These are phyloP conservation scores for Tokudaia muenninki DNA, from an alignment of 2,797 vertebrate species.

Conservation along the genomic window DNA sequence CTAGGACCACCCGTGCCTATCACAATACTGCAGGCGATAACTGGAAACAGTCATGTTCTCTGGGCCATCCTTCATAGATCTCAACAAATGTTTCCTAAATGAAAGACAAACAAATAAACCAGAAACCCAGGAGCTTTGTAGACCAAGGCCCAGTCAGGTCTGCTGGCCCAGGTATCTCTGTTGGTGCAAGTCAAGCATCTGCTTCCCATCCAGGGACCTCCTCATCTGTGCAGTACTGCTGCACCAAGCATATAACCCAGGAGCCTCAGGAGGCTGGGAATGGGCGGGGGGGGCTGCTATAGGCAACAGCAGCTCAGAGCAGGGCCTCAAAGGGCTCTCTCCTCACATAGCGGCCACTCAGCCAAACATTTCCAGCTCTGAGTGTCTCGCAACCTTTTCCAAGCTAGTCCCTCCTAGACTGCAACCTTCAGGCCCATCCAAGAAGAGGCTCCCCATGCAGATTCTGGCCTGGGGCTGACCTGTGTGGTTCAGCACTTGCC, in stretches of 20 bases:
- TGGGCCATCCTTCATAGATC: too few species aligned
- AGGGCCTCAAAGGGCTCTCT: not conserved
- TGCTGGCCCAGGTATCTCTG: not conserved
- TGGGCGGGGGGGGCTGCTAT: not conserved
- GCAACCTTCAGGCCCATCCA: not conserved
- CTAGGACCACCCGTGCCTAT: not conserved
- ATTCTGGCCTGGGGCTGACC: not conserved
- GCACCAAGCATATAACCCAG: not conserved
- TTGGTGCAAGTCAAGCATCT: not conserved
- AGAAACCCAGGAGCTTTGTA: not conserved
- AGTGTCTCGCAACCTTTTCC: not conserved
- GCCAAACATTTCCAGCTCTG: not conserved
- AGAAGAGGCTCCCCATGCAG: not conserved
- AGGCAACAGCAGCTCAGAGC: not conserved
- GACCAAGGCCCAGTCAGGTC: not conserved
- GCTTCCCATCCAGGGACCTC: slow-evolving; percentile 18
- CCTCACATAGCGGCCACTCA: not conserved
- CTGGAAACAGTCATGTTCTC: not conserved
- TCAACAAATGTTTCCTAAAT: not conserved
- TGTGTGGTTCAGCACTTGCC: not conserved
- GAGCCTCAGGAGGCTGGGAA: not conserved
- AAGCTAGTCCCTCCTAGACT: not conserved
- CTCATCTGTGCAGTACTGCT: not conserved
- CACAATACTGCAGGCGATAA: not conserved
- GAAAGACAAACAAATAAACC: not conserved